Percentiles rank a stretch among this genome's conserved stretches.
Conservation (phyloP, 2,888 invertebrate genomes). For the Coleophora deauratella region DNA sequence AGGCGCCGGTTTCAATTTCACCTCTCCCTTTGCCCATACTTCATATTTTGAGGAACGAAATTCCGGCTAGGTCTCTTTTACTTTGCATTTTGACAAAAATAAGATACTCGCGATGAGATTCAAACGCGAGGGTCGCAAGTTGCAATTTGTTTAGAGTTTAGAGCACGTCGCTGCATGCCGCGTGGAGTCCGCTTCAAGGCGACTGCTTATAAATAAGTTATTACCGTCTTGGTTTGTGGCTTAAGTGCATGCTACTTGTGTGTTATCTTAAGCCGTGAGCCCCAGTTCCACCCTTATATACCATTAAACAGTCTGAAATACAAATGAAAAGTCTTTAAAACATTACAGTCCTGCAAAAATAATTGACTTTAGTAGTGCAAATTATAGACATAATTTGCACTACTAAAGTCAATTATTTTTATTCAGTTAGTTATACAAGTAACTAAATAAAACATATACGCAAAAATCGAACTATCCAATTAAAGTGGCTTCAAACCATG, state of each 20-base stretch:
- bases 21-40: slow-evolving; percentile 44
- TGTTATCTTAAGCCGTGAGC: slow-evolving; percentile 19
- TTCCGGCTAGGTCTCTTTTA: not conserved
- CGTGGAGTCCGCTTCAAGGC: slow-evolving; percentile 23
- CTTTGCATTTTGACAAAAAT: slow-evolving; percentile 1
- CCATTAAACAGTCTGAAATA: too few relatives aligned
- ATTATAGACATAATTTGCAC: too few relatives aligned
- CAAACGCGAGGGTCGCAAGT: slow-evolving; percentile 6
- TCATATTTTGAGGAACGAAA: slow-evolving; percentile 30
- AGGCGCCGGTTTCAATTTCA: slow-evolving; percentile 65
- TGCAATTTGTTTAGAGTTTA: slow-evolving; percentile 16
- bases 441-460: slow-evolving; percentile 45
- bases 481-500: slow-evolving; percentile 64
- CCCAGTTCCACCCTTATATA: too few relatives aligned
- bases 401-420: too few relatives aligned
- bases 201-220: slow-evolving; percentile 56
- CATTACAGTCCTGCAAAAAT: too few relatives aligned
- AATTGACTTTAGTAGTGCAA: too few relatives aligned
- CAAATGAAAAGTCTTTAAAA: too few relatives aligned
- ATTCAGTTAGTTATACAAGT: not conserved
- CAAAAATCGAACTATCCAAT: slow-evolving; percentile 68
- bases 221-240: slow-evolving; percentile 29
- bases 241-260: slow-evolving; percentile 27
- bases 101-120: slow-evolving; percentile 1
- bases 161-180: slow-evolving; percentile 20